Conservation (phyloP, 2,113 vertebrate genomes). For the Larimichthys polyactis region DNA sequence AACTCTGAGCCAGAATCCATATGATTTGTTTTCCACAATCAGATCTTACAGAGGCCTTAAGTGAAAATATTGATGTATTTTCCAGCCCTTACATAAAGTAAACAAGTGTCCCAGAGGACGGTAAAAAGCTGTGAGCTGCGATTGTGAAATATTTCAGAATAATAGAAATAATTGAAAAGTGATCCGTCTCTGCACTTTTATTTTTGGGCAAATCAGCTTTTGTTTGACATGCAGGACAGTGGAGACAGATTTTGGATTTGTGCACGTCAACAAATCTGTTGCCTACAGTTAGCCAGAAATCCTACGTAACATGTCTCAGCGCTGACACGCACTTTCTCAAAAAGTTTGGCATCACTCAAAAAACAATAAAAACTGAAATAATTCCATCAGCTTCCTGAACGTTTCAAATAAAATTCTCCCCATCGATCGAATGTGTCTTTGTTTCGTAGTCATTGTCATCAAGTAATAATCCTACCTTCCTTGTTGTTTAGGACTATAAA, state of each 20-base stretch:
- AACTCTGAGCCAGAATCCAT: not conserved
- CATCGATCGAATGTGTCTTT: not conserved
- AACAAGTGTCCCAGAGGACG: not conserved
- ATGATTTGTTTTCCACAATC: not conserved
- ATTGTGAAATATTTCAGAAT: not conserved
- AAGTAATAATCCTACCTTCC: conserved; percentile 1
- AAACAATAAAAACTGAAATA: not conserved
- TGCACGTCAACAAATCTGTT: not conserved
- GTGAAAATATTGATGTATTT: not conserved
- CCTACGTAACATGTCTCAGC: not conserved
- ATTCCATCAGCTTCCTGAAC: not conserved
- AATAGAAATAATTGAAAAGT: not conserved
- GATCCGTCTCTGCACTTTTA: not conserved
- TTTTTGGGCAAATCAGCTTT: not conserved
- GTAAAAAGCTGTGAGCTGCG: not conserved
- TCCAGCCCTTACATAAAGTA: not conserved
- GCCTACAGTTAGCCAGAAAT: not conserved
- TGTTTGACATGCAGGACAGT: not conserved
- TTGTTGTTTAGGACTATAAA: conserved; percentile 92
- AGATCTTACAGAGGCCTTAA: not conserved
- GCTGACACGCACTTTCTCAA: not conserved
- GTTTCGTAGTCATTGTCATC: not conserved
- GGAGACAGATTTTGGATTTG: not conserved
- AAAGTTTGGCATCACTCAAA: not conserved
- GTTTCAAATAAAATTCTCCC: not conserved